Evolutionary conservation across 2,113 vertebrate species (phyloP).

Genomic region (Bos javanicus): DNA sequence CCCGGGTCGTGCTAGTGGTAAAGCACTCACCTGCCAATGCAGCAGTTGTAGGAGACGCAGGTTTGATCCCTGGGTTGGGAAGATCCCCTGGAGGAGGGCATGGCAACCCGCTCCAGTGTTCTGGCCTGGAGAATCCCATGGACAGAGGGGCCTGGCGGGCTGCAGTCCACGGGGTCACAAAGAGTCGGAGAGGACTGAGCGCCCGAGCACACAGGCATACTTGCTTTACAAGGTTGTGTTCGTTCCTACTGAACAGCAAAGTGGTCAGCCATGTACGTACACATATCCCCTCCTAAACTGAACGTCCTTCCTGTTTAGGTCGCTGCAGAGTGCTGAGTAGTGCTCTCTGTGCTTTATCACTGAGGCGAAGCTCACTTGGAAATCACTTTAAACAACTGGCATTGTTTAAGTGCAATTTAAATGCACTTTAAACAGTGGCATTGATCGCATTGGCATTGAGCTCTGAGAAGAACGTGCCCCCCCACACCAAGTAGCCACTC

Average conservation of each 20-base stretch:
- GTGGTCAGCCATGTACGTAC: background rate
- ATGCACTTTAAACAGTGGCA: too few relatives aligned
- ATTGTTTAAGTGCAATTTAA: too few relatives aligned
- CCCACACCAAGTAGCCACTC: accelerated
- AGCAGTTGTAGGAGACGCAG: background rate
- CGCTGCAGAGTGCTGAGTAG: background rate
- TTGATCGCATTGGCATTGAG: accelerated
- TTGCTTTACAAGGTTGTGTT: background rate
- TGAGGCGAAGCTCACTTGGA: background rate
- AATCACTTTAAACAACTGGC: background rate
- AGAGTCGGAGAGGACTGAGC: background rate
- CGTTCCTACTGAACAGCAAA: background rate
- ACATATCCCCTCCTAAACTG: background rate
- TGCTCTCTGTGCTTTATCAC: background rate
- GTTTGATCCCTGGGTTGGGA: background rate
- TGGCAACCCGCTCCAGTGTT: background rate
- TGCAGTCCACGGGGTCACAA: background rate
- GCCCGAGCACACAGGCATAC: accelerated
- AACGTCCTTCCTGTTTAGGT: background rate
- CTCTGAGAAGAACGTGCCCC: accelerated
- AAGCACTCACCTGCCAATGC: background rate
- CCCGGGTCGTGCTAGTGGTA: background rate
- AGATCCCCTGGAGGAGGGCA: background rate
- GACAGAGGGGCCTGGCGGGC: background rate
- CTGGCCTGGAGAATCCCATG: background rate